Percentiles rank a stretch among this genome's conserved stretches.
Evolutionary conservation across 2,888 invertebrate genomes (phyloP).

Genomic region (Lasius platythorax): DNA sequence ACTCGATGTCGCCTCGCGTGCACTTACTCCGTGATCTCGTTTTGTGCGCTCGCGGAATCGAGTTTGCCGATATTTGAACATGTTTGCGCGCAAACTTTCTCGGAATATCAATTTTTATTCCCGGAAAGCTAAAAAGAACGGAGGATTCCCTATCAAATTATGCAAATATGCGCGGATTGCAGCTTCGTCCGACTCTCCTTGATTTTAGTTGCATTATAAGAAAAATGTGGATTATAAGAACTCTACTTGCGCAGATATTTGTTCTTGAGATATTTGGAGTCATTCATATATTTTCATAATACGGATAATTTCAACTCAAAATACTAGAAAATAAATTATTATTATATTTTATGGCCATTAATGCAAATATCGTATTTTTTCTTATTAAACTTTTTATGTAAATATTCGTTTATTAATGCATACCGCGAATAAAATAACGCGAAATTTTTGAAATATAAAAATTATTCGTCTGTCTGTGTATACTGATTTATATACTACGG

Average conservation of each 20-base stretch:
- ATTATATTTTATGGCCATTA: background rate
- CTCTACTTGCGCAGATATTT: constrained; percentile 1
- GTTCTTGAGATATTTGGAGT: background rate
- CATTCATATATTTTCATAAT: background rate
- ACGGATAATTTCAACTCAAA: background rate
- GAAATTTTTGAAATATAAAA: background rate
- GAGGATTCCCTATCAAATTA: constrained; percentile 24
- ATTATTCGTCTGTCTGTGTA: background rate
- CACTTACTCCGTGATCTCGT: constrained; percentile 9
- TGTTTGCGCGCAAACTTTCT: constrained; percentile 50
- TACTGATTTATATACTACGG: background rate
- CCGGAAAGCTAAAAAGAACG: constrained; percentile 27
- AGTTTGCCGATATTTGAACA: constrained; percentile 49
- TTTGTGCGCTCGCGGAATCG: constrained; percentile 31
- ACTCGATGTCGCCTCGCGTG: background rate
- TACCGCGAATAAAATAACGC: background rate
- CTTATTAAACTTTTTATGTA: background rate
- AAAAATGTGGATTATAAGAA: constrained; percentile 10
- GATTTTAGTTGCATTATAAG: constrained; percentile 11
- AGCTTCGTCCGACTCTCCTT: background rate
- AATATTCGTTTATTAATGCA: background rate
- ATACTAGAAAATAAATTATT: constrained; percentile 3
- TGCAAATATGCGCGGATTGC: constrained; percentile 32
- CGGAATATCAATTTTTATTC: constrained; percentile 54
- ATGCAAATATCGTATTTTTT: background rate